Evolutionary conservation across 1,140 invertebrate species (phyloP), one percentile per base, ranked within the genome.

Genomic region (Zaprionus vittiger): DNA sequence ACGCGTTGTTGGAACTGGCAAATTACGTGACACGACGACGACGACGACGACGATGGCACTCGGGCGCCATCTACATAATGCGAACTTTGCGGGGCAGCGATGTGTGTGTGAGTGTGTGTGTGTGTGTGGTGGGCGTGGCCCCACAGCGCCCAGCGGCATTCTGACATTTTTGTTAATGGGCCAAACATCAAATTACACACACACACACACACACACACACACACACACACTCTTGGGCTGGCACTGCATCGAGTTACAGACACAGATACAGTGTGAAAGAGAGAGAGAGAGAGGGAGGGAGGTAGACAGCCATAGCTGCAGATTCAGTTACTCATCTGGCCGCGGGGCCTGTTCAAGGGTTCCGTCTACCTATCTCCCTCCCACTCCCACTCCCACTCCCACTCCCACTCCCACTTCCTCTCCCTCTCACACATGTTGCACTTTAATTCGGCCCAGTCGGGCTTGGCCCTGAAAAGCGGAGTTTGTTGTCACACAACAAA

Each of bases 81-180:
- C 41, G n/a, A 47, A 47, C n/a, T 47, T 17, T 47, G 41, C 41
- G 41, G 24, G 37, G 11, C 20, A 34, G 31, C 31, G 31, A 34
- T 9, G 31, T 34, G 31, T 34, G 31, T 34, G 2, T 34, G 31
- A 11, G 2, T 34, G 9, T 3, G 31, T 11, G 31, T 31, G 7
- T 34, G 31, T 31, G 9, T 31, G 31, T 31, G 31, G 31, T 31
- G 31, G 31, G 31, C 31, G 31, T 31, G 31, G 7, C 31, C 9
- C 9, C 31, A 0, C 31, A 11, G 31, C 7, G 31, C 31, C 31
- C 85, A 82, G 77, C 75, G 82, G 85, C 85, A 90, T 90, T 90
- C 90, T 90, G 85, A 90, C 86, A 90, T 90, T 90, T 89, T 90
- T 91, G 82, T 90, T 90, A 90, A 90, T 90, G 85, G 85, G 79